Conservation (phyloP, 2,888 invertebrate species). For the Leucozona laternaria region DNA sequence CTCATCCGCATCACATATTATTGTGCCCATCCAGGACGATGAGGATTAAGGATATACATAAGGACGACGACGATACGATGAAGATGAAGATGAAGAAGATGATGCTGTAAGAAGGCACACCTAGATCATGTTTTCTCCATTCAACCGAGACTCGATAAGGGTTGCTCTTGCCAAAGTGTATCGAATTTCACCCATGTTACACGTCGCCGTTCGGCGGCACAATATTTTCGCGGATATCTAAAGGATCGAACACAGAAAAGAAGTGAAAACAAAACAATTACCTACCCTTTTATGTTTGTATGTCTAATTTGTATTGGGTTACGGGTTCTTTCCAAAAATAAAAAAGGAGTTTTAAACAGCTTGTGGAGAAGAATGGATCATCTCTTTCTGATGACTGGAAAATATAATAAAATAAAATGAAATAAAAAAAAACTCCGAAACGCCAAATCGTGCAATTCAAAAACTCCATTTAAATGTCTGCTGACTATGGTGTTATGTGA, state of each 20-base stretch:
- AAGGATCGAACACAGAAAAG: conserved; percentile 58
- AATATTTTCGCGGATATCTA: conserved; percentile 68
- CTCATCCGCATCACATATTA: conserved; percentile 53
- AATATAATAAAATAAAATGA: background rate
- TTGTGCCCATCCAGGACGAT: conserved; percentile 35
- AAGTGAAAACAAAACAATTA: conserved; percentile 73
- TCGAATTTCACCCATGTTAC: conserved; percentile 66
- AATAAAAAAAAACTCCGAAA: conserved; percentile 3
- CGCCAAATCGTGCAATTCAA: conserved; percentile 39
- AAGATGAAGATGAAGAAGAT: conserved; percentile 55
- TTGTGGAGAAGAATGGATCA: conserved; percentile 34
- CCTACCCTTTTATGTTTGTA: conserved; percentile 73
- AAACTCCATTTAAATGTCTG: conserved; percentile 37
- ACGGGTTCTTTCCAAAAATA: conserved; percentile 33
- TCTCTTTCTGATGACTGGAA: conserved; percentile 19
- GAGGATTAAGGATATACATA: background rate
- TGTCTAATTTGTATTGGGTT: conserved; percentile 72
- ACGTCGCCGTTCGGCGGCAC: conserved; percentile 53
- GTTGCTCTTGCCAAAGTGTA: conserved; percentile 64
- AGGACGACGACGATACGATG: conserved; percentile 12
- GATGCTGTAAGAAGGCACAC: conserved; percentile 76
- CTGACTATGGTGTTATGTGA: conserved; percentile 31
- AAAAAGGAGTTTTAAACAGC: conserved; percentile 28
- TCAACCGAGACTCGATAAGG: conserved; percentile 73
- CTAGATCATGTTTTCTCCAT: conserved; percentile 76